Evolutionary conservation across 64 coral and sea anemone genomes (phyloP).

Genomic region (Porites lutea): DNA sequence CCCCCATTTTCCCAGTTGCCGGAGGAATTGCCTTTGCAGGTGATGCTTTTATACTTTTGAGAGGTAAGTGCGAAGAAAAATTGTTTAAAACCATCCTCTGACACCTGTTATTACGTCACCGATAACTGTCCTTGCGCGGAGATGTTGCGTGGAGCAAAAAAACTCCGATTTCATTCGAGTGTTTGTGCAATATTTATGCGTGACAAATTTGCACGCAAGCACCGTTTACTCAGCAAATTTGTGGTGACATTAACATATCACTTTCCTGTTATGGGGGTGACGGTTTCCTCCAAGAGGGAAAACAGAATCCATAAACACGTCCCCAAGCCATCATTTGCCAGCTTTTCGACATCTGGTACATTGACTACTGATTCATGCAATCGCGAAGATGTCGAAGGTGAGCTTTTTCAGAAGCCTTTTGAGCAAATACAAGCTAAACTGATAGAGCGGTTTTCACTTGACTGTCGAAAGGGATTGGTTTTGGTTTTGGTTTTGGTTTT

Average conservation of each 20-base stretch:
- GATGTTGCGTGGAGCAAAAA: background rate
- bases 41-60: too few species aligned
- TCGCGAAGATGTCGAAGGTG: conserved; percentile 14
- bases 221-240: background rate
- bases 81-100: background rate
- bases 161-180: background rate
- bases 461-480: too few species aligned
- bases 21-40: too few species aligned
- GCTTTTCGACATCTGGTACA: conserved; percentile 69
- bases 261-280: conserved; percentile 29
- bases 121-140: background rate
- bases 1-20: too few species aligned
- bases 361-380: conserved; percentile 3
- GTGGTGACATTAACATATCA: background rate
- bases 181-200: background rate
- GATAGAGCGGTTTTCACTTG: too few species aligned
- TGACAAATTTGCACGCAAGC: background rate
- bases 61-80: background rate
- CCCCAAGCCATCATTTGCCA: conserved; percentile 50
- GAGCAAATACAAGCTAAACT: too few species aligned
- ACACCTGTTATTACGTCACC: background rate
- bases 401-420: background rate
- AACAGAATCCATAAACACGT: background rate
- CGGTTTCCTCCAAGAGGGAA: conserved; percentile 25
- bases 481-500: too few species aligned